Evolutionary conservation across 2,113 vertebrate genomes (phyloP).

Genomic region (Periophthalmus modestus): DNA sequence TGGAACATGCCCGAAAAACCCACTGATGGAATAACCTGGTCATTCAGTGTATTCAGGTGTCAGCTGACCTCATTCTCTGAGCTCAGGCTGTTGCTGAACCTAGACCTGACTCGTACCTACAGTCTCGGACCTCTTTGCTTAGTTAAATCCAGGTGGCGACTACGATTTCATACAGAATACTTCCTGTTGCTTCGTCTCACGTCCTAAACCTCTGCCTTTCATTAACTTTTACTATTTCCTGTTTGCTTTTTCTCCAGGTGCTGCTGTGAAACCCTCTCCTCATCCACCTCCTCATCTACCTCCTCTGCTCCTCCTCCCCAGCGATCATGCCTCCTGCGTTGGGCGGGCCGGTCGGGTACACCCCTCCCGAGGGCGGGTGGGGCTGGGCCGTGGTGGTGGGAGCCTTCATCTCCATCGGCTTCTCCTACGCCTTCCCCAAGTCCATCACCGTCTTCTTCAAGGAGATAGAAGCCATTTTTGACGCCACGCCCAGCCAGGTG

Average conservation of each 20-base stretch:
- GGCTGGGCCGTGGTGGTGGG: constrained; percentile 93
- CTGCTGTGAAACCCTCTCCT: neutral
- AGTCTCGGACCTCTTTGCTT: no score
- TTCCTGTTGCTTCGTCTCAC: no score
- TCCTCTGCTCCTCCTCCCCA: neutral
- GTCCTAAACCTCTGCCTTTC: neutral
- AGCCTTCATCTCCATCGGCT: constrained; percentile 96
- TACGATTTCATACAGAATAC: no score
- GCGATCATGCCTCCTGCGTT: constrained; percentile 83
- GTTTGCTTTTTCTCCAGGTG: constrained; percentile 20
- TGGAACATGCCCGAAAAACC: no score
- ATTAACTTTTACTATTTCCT: neutral
- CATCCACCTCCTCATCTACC: neutral
- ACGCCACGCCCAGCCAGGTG: constrained; percentile 89
- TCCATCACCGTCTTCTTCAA: constrained; percentile 99
- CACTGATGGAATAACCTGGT: no score
- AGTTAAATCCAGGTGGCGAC: no score
- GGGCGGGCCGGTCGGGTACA: constrained; percentile 87
- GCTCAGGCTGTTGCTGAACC: no score
- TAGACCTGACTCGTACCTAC: no score
- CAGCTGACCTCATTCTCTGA: no score
- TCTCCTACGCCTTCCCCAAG: constrained; percentile 97
- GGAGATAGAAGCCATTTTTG: constrained; percentile 92
- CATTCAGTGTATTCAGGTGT: no score
- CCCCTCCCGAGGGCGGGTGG: constrained; percentile 95